Conservation (phyloP, 2,113 vertebrate species). For the Camelus dromedarius region DNA sequence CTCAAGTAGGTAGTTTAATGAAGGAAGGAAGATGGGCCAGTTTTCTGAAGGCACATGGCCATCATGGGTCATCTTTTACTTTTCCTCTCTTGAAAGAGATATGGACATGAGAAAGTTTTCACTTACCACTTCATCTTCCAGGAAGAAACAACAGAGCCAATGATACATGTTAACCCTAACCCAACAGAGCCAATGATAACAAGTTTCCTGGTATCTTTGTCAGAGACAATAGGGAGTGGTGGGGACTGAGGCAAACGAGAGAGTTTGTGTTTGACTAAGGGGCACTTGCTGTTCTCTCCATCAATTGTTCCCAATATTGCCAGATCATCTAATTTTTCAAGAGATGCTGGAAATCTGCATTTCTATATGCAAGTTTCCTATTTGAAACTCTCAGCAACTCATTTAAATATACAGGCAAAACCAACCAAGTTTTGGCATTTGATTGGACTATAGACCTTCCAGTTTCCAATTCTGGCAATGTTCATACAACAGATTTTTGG, state of each 20-base stretch:
- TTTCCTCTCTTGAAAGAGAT: not conserved
- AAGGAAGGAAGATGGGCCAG: not conserved
- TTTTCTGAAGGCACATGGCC: not conserved
- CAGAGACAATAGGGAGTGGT: not conserved
- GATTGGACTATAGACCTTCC: not conserved
- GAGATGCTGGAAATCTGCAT: not conserved
- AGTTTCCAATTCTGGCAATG: not conserved
- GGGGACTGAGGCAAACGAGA: not conserved
- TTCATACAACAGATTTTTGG: not conserved
- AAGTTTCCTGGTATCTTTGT: not conserved
- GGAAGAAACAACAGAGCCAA: not conserved
- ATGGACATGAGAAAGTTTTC: not conserved
- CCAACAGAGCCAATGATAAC: too few relatives aligned
- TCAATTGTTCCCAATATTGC: not conserved
- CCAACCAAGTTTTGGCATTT: not conserved
- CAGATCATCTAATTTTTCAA: not conserved
- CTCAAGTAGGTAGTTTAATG: fast-evolving
- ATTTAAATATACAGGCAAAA: not conserved
- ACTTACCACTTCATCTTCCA: not conserved
- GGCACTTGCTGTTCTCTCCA: not conserved
- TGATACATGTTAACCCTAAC: too few relatives aligned
- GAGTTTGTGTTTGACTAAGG: not conserved
- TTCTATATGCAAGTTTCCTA: not conserved
- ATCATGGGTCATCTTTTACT: not conserved
- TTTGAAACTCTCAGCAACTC: not conserved